Evolutionary conservation across 2,888 invertebrate genomes (phyloP).

Genomic region (Pecten maximus): DNA sequence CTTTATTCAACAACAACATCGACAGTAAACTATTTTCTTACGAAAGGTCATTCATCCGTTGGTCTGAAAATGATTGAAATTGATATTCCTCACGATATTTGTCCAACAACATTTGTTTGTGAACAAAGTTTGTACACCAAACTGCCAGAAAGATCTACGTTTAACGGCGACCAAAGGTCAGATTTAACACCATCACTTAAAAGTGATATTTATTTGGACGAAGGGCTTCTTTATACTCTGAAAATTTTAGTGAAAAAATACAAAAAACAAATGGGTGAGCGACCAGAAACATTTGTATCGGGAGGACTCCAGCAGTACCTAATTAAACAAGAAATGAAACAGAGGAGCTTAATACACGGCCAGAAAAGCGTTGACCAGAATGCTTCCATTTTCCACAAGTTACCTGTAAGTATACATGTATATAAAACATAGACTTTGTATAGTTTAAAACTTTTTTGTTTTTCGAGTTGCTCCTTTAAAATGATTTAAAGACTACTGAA

Average conservation of each 20-base stretch:
- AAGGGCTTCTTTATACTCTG: slow-evolving; percentile 62
- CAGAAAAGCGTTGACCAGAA: slow-evolving; percentile 47
- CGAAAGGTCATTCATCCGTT: not conserved
- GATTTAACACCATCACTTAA: not conserved
- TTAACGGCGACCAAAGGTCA: not conserved
- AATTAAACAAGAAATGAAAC: slow-evolving; percentile 61
- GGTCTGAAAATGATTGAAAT: slow-evolving; percentile 40
- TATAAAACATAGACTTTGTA: not conserved
- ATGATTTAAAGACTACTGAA: too few species aligned
- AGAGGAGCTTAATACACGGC: slow-evolving; percentile 40
- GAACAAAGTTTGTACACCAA: not conserved
- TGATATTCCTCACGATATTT: slow-evolving; percentile 20
- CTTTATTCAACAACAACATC: not conserved
- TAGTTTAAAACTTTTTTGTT: too few species aligned
- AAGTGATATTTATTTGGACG: slow-evolving; percentile 49
- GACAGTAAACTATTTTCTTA: not conserved
- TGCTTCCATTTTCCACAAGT: slow-evolving; percentile 59
- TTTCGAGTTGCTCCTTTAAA: too few species aligned
- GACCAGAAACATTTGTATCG: slow-evolving; percentile 61
- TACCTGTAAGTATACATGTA: slow-evolving; percentile 59
- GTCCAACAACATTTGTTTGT: slow-evolving; percentile 30
- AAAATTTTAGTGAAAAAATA: slow-evolving; percentile 71
- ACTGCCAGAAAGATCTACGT: not conserved
- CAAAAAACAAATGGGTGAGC: slow-evolving; percentile 71
- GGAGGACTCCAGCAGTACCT: slow-evolving; percentile 75